These are phyloP conservation scores for Hippocampus comes DNA, from an alignment of 2,113 vertebrate genomes.

Conservation along the genomic window DNA sequence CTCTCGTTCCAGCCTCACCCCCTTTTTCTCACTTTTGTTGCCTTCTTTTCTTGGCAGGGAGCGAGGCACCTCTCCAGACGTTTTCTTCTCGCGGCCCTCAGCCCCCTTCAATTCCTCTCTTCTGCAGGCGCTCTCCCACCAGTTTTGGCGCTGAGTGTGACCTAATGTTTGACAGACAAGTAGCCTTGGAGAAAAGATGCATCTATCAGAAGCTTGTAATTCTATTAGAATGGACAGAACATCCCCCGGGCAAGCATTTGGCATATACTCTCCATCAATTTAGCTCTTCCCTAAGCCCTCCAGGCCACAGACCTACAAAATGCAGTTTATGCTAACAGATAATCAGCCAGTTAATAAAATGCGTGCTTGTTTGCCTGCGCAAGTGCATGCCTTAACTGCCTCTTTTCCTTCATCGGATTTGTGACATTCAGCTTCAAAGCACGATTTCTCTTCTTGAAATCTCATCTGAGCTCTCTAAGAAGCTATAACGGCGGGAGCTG, in stretches of 20 bases:
- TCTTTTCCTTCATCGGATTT: constrained; percentile 15
- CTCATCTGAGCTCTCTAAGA: constrained; percentile 37
- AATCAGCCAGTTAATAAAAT: constrained; percentile 51
- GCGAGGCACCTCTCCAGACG: constrained; percentile 63
- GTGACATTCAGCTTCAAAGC: constrained; percentile 54
- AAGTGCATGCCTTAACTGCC: constrained; percentile 4
- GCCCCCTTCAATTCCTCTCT: constrained; percentile 21
- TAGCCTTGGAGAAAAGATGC: constrained; percentile 66
- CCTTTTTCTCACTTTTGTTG: constrained; percentile 56
- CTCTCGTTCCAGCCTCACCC: constrained; percentile 42
- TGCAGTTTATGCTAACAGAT: constrained; percentile 60
- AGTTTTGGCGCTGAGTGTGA: constrained; percentile 68
- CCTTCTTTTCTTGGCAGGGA: constrained; percentile 65
- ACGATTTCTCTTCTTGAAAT: constrained; percentile 53
- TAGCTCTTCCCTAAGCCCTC: constrained; percentile 54
- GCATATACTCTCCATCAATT: constrained; percentile 61
- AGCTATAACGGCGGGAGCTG: constrained; percentile 33
- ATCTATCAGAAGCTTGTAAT: constrained; percentile 71
- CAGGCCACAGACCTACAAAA: constrained; percentile 43
- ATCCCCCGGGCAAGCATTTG: constrained; percentile 44
- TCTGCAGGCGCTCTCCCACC: constrained; percentile 1
- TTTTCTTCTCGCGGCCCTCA: constrained; percentile 44
- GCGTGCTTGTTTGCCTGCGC: constrained; percentile 14
- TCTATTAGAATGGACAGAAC: constrained; percentile 70
- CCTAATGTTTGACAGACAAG: constrained; percentile 78